phyloP scores from a whole-genome alignment of 2,888 invertebrate genomes.

The Rapana venosa region DNA sequence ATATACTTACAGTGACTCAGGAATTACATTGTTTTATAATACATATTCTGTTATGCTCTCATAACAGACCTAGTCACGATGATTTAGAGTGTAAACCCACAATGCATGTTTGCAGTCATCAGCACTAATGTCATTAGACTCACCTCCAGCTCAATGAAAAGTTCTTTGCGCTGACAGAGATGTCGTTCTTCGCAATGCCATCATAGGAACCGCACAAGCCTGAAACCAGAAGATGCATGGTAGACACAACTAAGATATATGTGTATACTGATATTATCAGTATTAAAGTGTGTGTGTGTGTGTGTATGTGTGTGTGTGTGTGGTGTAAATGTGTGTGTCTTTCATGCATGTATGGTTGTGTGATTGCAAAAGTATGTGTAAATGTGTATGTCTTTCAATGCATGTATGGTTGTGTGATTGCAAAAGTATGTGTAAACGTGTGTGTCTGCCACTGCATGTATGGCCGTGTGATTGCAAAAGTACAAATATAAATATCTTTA shows the following conservation, averaged over 20 bases:
- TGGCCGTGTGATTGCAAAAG: neutral
- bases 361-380: neutral
- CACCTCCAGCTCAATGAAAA: conserved; percentile 59
- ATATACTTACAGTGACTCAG: no score
- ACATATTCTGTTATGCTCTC: no score
- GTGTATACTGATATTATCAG: no score
- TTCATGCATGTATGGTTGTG: no score
- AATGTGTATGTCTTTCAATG: neutral
- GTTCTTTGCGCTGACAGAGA: conserved; percentile 48
- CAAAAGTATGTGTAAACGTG: neutral
- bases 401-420: neutral
- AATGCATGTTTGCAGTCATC: no score
- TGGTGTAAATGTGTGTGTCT: no score
- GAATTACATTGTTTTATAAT: no score
- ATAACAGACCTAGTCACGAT: neutral
- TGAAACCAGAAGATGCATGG: conserved; percentile 43
- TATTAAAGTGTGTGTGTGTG: neutral
- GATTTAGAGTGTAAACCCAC: no score
- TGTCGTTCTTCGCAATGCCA: conserved; percentile 60
- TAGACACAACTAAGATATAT: neutral
- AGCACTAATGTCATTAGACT: neutral
- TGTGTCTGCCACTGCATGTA: neutral
- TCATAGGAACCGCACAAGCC: conserved; percentile 70
- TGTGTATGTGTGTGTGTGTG: conserved; percentile 6
- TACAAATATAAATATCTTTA: no score